Percentiles rank a stretch among this genome's conserved stretches.
These are phyloP conservation scores for Globicephala melas DNA, from an alignment of 2,113 vertebrate species.

Conservation along the genomic window DNA sequence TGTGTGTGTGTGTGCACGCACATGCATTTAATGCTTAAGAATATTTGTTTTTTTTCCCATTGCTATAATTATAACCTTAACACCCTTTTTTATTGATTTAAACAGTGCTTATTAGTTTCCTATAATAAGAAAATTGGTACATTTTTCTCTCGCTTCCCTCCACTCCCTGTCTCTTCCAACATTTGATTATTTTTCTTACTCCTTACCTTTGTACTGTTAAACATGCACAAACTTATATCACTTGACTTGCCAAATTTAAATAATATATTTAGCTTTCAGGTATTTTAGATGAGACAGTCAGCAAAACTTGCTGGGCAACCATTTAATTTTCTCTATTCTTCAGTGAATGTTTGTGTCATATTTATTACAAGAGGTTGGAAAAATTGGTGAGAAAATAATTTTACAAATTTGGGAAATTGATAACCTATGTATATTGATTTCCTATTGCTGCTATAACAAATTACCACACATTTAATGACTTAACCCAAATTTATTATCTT, in stretches of 20 bases:
- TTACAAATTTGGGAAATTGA: not conserved
- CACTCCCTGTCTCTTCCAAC: not conserved
- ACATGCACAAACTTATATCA: not conserved
- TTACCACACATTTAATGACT: not conserved
- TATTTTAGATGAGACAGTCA: not conserved
- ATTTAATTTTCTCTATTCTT: not conserved
- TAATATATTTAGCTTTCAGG: not conserved
- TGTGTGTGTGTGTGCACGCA: rapidly evolving
- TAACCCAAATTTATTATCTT: not conserved
- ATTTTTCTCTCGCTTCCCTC: not conserved
- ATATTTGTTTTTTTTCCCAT: not conserved
- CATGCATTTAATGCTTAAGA: not conserved
- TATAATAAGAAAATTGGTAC: not conserved
- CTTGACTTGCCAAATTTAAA: not conserved
- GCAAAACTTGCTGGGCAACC: not conserved
- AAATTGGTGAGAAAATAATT: not conserved
- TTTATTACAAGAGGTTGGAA: not conserved
- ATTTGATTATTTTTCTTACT: not conserved
- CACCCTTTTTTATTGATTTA: not conserved
- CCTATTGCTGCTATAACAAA: not conserved
- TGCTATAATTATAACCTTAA: not conserved
- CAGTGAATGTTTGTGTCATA: not conserved
- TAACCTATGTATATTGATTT: not conserved
- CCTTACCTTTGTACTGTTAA: not conserved
- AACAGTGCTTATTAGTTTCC: not conserved